phyloP scores from a whole-genome alignment of 2,797 vertebrate species.

The Peromyscus aztecus region DNA sequence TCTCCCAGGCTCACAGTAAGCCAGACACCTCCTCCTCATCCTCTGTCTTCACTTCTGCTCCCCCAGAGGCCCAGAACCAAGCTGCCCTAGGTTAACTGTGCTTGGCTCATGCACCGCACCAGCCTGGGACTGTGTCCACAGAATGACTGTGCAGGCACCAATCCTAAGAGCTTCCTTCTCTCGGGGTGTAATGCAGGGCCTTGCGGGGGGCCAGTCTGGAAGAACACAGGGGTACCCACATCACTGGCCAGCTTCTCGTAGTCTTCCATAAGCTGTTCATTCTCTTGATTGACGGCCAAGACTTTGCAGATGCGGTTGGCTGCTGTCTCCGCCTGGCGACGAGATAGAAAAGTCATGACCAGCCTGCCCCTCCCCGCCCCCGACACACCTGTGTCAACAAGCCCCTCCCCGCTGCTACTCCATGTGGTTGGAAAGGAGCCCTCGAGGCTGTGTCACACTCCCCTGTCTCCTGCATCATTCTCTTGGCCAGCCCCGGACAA shows the following conservation, averaged over 20 bases:
- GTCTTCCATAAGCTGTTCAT: slow-evolving; percentile 99
- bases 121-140: neutral
- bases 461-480: neutral
- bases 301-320: slow-evolving; percentile 99
- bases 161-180: neutral
- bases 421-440: neutral
- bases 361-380: neutral
- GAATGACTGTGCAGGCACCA: neutral
- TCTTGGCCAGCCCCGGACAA: neutral
- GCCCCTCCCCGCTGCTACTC: neutral
- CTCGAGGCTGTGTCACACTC: neutral
- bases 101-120: neutral
- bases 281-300: slow-evolving; percentile 98
- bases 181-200: neutral
- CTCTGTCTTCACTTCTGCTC: neutral
- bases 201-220: neutral
- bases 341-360: slow-evolving; percentile 65
- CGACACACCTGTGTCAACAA: neutral
- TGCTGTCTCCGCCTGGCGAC: slow-evolving; percentile 95
- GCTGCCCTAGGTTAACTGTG: neutral
- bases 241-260: slow-evolving; percentile 99
- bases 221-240: slow-evolving; percentile 90
- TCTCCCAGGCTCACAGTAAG: neutral
- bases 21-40: neutral
- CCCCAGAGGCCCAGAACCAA: neutral